Percentiles rank a stretch among this genome's conserved stretches.
Evolutionary conservation across 2,113 vertebrate species (phyloP).

Genomic region (Stomatorhinus ivindoensis): DNA sequence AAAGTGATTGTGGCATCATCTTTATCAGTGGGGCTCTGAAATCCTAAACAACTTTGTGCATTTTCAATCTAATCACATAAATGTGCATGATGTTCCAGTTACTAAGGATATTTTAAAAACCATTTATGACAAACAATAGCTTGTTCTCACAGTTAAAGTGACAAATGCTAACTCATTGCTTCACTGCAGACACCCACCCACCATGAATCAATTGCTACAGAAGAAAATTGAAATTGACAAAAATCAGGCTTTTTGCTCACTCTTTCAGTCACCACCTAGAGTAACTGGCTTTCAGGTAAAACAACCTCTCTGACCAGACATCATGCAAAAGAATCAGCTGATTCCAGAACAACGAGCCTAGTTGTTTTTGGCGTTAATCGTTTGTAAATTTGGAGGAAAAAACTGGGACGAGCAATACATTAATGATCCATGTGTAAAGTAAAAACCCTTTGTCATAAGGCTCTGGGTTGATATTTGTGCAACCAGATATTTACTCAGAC

Average conservation of each 20-base stretch:
- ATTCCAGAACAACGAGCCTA: neutral
- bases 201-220: slow-evolving; percentile 4
- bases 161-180: slow-evolving; percentile 8
- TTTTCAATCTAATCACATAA: neutral
- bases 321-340: slow-evolving; percentile 3
- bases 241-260: neutral
- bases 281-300: slow-evolving; percentile 3
- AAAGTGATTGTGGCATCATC: slow-evolving; percentile 53
- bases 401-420: neutral
- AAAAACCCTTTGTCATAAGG: neutral
- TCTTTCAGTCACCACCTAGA: slow-evolving; percentile 13
- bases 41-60: slow-evolving; percentile 4
- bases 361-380: neutral
- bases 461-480: neutral
- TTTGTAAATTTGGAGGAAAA: neutral
- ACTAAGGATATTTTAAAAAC: neutral
- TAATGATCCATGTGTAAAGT: neutral
- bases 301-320: neutral
- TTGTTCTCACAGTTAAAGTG: slow-evolving; percentile 8
- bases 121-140: slow-evolving; percentile 17
- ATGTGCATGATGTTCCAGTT: neutral
- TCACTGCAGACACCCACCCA: neutral
- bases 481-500: neutral
- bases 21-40: neutral
- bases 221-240: slow-evolving; percentile 20